phyloP scores from a whole-genome alignment of 2,888 invertebrate species.

The Philhelius pedissequus region DNA sequence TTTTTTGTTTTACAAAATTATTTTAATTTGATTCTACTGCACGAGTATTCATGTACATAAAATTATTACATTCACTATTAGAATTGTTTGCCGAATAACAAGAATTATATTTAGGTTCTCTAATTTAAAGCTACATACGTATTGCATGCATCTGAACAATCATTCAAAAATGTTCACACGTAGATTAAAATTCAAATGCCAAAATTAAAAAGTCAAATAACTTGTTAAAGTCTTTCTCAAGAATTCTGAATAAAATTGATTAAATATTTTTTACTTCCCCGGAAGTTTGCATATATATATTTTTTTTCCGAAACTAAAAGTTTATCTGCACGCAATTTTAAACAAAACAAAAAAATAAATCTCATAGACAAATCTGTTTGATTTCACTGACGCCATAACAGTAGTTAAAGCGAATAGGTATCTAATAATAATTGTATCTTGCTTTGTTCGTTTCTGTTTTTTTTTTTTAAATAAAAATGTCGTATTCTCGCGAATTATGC shows the following conservation, averaged over 20 bases:
- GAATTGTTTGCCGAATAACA: no score
- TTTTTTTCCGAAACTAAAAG: slow-evolving; percentile 55
- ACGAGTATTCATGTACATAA: no score
- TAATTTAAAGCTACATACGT: not conserved
- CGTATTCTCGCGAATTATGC: slow-evolving; percentile 34
- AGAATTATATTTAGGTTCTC: no score
- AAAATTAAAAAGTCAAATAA: not conserved
- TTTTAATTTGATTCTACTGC: no score
- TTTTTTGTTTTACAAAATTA: no score
- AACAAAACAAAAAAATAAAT: not conserved
- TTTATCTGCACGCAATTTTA: slow-evolving; percentile 37
- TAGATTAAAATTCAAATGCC: not conserved
- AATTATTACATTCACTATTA: no score
- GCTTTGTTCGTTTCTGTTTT: no score
- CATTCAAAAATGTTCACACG: not conserved
- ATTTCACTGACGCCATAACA: slow-evolving; percentile 6
- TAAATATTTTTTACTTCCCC: not conserved
- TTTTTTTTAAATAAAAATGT: not conserved
- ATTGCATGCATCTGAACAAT: not conserved
- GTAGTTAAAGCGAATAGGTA: slow-evolving; percentile 15
- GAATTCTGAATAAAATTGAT: not conserved
- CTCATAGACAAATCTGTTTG: not conserved
- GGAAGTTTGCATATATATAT: slow-evolving; percentile 31
- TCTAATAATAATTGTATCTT: slow-evolving; percentile 18
- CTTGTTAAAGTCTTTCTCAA: not conserved